These are phyloP conservation scores for Zaprionus ghesquierei DNA, from an alignment of 1,140 invertebrate genomes.

Conservation along the genomic window DNA sequence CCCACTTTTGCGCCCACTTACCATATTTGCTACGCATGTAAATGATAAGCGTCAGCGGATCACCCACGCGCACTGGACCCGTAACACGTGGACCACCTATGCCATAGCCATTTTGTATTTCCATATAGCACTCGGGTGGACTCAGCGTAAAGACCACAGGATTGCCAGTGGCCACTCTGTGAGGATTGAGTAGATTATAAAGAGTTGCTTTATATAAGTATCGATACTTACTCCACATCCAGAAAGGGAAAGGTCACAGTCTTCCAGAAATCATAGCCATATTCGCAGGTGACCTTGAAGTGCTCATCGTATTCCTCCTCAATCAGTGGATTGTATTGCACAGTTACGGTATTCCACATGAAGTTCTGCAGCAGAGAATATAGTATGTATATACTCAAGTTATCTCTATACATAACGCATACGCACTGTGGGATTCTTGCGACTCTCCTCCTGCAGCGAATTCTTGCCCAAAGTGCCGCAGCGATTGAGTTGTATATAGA, in stretches of 20 bases:
- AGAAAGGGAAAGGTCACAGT: conserved; percentile 97
- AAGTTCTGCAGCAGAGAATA: conserved; percentile 90
- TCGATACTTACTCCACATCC: conserved; percentile 95
- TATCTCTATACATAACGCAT: neutral
- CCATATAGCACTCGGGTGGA: conserved; percentile 97
- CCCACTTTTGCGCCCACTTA: conserved; percentile 75
- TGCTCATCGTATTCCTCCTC: conserved; percentile 98
- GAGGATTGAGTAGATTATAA: conserved; percentile 42
- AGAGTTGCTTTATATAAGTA: neutral
- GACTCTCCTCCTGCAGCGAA: conserved; percentile 91
- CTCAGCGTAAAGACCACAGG: conserved; percentile 96
- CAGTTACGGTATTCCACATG: conserved; percentile 98
- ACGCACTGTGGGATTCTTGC: conserved; percentile 91
- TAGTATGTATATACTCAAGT: neutral
- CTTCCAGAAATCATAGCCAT: conserved; percentile 98
- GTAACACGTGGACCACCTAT: conserved; percentile 91
- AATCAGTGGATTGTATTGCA: conserved; percentile 96
- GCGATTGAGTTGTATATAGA: conserved; percentile 95
- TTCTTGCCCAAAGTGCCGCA: conserved; percentile 95
- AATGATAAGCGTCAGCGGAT: conserved; percentile 95
- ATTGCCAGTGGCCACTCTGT: conserved; percentile 94
- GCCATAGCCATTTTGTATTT: conserved; percentile 94
- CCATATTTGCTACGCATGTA: conserved; percentile 97
- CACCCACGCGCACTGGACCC: conserved; percentile 94
- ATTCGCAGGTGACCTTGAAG: conserved; percentile 96